These are phyloP conservation scores for Myathropa florea DNA, from an alignment of 2,888 invertebrate species.

Conservation along the genomic window DNA sequence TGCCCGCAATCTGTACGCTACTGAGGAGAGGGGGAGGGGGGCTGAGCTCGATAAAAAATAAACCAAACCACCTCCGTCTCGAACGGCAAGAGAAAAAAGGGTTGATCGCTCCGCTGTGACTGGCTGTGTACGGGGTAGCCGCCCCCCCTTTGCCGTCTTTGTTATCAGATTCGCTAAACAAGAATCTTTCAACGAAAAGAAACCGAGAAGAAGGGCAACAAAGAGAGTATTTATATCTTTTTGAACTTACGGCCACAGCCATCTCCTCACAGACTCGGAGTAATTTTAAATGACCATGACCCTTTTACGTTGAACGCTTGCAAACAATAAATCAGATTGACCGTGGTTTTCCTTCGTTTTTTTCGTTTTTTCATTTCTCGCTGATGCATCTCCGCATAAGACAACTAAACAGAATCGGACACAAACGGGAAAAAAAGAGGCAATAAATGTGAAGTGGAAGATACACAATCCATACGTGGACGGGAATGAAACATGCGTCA, in stretches of 20 bases:
- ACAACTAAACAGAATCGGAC: conserved; percentile 28
- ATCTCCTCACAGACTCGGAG: conserved; percentile 35
- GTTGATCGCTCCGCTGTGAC: conserved; percentile 27
- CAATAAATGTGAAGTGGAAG: not conserved
- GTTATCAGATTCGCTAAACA: conserved; percentile 65
- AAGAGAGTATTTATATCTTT: conserved; percentile 58
- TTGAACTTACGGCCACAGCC: conserved; percentile 40
- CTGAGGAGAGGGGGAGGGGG: conserved; percentile 18
- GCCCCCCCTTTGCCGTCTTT: not conserved
- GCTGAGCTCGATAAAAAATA: conserved; percentile 40
- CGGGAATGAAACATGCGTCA: conserved; percentile 51
- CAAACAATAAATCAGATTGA: conserved; percentile 73
- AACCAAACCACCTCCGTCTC: conserved; percentile 27
- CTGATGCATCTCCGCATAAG: conserved; percentile 53
- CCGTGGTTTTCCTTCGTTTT: conserved; percentile 57
- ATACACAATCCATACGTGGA: conserved; percentile 5
- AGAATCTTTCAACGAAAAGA: conserved; percentile 44
- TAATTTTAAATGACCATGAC: conserved; percentile 73
- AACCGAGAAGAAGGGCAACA: conserved; percentile 32
- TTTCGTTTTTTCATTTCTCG: conserved; percentile 11
- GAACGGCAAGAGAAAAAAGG: conserved; percentile 2
- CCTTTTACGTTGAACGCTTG: conserved; percentile 73
- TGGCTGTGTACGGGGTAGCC: not conserved
- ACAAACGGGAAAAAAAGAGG: conserved; percentile 9
- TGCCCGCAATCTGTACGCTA: conserved; percentile 59